Evolutionary conservation across 2,888 invertebrate genomes (phyloP), one percentile per base, ranked within the genome.

Genomic region (Acleris sparsana): DNA sequence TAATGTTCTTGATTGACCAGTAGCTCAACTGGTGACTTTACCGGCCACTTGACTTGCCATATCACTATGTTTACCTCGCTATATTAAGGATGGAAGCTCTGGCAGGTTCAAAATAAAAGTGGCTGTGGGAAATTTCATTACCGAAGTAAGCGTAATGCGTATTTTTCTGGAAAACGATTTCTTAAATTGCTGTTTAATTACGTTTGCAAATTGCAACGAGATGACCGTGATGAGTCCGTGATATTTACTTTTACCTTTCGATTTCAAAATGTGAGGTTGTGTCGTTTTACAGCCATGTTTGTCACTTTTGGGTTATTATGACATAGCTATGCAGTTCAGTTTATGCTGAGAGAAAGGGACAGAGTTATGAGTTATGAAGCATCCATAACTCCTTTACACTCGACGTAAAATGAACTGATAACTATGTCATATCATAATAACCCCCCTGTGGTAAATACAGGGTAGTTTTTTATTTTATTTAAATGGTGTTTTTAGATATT

Each of bases 1-100:
- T 51, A 63, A 57, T 52, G 46, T 49, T 60, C 64, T 60, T 60
- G 49, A 49, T 64, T 18, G n/a, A 25, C 48, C 48, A 55, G 59
- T 49, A 22, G 49, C 39, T 59, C 6, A 25, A 59, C 64, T 22
- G 59, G 64, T 53, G n/a, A 53, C 25, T 59, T 4, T 44, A 52
- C 33, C 6, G 17, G 20, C 20, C 22, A 58, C 58, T 43, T 49
- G 25, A 63, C 29, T 46, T 46, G 52, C 44, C 57, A 46, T 57
- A 52, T 16, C 20, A 25, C 33, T 29, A 25, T 53, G 44, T 44
- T 46, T 22, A 48, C 48, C 22, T 33, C 17, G 16, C 22, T 55
- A 18, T 55, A 62, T 62, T 16, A 29, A 39, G 53, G 13, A 20
- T 46, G 53, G 48, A 49, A 18, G 48, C 48, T 25, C n/a, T n/a